phyloP scores from a whole-genome alignment of 2,888 invertebrate genomes.

The Alcis repandata region DNA sequence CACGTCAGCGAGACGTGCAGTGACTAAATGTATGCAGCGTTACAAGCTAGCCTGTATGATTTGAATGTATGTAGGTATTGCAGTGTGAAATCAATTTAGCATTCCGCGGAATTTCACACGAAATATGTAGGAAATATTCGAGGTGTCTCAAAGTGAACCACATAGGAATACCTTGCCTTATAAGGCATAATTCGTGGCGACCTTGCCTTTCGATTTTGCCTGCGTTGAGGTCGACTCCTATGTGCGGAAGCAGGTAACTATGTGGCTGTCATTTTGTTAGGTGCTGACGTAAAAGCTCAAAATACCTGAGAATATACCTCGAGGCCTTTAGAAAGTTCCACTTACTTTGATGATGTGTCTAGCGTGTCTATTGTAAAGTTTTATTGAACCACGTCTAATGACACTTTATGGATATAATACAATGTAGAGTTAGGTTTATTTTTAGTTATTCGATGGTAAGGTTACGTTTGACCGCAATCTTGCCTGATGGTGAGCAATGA shows the following conservation, averaged over 20 bases:
- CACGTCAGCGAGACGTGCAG: too few relatives aligned
- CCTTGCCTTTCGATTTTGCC: constrained; percentile 29
- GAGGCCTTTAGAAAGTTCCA: constrained; percentile 3
- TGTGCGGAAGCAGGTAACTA: constrained; percentile 11
- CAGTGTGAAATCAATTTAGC: too few relatives aligned
- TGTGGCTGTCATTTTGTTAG: constrained; percentile 4
- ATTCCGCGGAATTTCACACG: not conserved
- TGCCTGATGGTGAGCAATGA: too few relatives aligned
- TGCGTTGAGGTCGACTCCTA: constrained; percentile 8
- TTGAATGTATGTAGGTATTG: not conserved
- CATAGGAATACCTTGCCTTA: constrained; percentile 16
- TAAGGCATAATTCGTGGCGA: constrained; percentile 17
- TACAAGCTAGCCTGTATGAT: too few relatives aligned
- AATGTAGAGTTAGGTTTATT: too few relatives aligned
- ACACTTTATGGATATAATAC: too few relatives aligned
- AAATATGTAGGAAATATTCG: constrained; percentile 14
- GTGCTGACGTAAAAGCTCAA: constrained; percentile 1
- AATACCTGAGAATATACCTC: not conserved
- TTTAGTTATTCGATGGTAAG: too few relatives aligned
- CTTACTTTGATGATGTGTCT: not conserved
- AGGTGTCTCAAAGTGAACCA: constrained; percentile 14
- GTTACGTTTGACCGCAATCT: too few relatives aligned
- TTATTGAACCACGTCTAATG: not conserved
- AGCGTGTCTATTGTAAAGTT: not conserved
- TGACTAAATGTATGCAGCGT: too few relatives aligned